Evolutionary conservation across 2,888 invertebrate genomes (phyloP).

Genomic region (Zygogramma bicolorata): DNA sequence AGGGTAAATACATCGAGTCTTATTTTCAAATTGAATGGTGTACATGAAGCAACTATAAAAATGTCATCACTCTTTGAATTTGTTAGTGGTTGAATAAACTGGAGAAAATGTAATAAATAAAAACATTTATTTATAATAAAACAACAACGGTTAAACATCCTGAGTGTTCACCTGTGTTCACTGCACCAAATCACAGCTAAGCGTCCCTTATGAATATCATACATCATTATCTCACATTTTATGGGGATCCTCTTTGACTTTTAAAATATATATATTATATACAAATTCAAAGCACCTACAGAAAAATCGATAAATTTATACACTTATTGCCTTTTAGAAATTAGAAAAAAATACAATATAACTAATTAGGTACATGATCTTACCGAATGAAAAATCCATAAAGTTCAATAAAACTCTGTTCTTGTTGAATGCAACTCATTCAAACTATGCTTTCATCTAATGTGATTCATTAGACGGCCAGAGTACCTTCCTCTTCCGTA

Average conservation of each 20-base stretch:
- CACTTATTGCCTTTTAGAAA: constrained; percentile 12
- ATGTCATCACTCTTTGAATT: too few relatives aligned
- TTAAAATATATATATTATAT: constrained; percentile 47
- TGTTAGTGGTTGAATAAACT: constrained; percentile 29
- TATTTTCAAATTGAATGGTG: not conserved
- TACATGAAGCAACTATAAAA: too few relatives aligned
- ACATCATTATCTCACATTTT: constrained; percentile 15
- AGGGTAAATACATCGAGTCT: not conserved
- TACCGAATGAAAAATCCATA: constrained; percentile 22
- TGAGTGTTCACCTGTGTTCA: constrained; percentile 64
- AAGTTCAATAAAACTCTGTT: constrained; percentile 8
- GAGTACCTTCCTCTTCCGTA: too few relatives aligned
- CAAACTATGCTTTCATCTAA: too few relatives aligned
- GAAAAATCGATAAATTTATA: constrained; percentile 9
- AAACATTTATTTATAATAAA: constrained; percentile 41
- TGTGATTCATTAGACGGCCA: too few relatives aligned
- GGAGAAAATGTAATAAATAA: constrained; percentile 36
- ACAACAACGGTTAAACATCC: constrained; percentile 47
- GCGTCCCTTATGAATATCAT: constrained; percentile 34
- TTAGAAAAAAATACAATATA: constrained; percentile 13
- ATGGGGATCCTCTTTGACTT: constrained; percentile 24
- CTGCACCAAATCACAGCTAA: constrained; percentile 64
- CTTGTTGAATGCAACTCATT: not conserved
- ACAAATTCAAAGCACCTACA: constrained; percentile 39
- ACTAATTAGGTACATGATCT: constrained; percentile 9